Conservation (phyloP, 2,797 vertebrate species). For the Artibeus lituratus region DNA sequence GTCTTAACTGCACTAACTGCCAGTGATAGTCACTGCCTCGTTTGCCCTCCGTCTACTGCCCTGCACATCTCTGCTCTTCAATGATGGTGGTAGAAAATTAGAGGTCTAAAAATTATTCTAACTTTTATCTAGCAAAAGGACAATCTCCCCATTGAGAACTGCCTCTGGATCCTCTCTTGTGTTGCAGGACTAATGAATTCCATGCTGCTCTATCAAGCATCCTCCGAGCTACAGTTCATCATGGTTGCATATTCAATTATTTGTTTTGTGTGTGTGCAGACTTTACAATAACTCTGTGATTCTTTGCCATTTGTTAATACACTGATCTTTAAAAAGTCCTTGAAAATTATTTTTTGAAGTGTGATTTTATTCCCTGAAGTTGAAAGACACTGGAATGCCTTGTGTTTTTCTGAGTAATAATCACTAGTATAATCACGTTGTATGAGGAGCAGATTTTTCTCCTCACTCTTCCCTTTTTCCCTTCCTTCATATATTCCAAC, state of each 20-base stretch:
- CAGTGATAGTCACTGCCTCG: background rate
- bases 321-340: background rate
- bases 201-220: background rate
- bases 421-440: background rate
- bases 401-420: background rate
- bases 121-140: background rate
- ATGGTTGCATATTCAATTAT: background rate
- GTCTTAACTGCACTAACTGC: background rate
- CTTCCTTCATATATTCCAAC: background rate
- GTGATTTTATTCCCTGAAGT: background rate
- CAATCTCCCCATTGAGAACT: background rate
- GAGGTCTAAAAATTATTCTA: background rate
- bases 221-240: background rate
- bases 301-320: background rate
- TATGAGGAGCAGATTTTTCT: background rate
- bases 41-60: background rate
- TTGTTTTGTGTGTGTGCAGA: background rate
- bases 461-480: background rate
- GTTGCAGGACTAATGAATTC: background rate
- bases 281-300: background rate
- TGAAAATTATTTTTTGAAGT: constrained; percentile 31
- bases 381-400: background rate
- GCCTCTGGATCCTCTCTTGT: background rate
- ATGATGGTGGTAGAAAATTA: background rate
- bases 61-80: background rate